phyloP scores from a whole-genome alignment of 2,888 invertebrate genomes.

The Platycheirus rosarum region DNA sequence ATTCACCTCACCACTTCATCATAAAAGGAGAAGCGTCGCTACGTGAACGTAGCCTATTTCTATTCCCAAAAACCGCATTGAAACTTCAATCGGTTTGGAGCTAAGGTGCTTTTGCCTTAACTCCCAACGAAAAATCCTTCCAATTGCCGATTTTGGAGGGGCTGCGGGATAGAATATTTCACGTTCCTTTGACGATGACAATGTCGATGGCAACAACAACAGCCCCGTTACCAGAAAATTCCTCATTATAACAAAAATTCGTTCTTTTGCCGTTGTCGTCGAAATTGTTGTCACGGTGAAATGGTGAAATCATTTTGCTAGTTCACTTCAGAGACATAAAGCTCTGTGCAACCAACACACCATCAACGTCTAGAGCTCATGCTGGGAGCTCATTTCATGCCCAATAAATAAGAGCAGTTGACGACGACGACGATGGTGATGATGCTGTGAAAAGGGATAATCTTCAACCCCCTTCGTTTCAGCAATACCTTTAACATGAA shows the following conservation, averaged over 20 bases:
- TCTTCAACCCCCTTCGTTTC: slow-evolving; percentile 41
- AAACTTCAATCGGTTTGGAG: slow-evolving; percentile 20
- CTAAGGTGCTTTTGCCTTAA: neutral
- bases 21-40: slow-evolving; percentile 42
- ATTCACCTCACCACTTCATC: slow-evolving; percentile 34
- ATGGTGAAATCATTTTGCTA: slow-evolving; percentile 67
- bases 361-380: slow-evolving; percentile 25
- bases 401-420: slow-evolving; percentile 70
- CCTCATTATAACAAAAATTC: slow-evolving; percentile 50
- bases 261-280: slow-evolving; percentile 29
- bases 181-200: neutral
- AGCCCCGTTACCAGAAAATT: slow-evolving; percentile 54
- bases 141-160: slow-evolving; percentile 30
- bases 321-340: slow-evolving; percentile 23
- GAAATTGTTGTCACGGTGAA: slow-evolving; percentile 68
- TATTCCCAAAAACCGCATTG: slow-evolving; percentile 36
- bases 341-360: slow-evolving; percentile 24
- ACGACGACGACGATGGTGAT: slow-evolving; percentile 41
- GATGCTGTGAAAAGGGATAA: slow-evolving; percentile 69
- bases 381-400: slow-evolving; percentile 69
- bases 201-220: slow-evolving; percentile 21
- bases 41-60: neutral
- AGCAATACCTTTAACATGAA: slow-evolving; percentile 2
- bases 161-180: slow-evolving; percentile 16
- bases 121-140: slow-evolving; percentile 33